Percentiles rank a stretch among this genome's conserved stretches.
These are phyloP conservation scores for Rhynchophorus ferrugineus DNA, from an alignment of 1,140 invertebrate genomes.

Conservation along the genomic window DNA sequence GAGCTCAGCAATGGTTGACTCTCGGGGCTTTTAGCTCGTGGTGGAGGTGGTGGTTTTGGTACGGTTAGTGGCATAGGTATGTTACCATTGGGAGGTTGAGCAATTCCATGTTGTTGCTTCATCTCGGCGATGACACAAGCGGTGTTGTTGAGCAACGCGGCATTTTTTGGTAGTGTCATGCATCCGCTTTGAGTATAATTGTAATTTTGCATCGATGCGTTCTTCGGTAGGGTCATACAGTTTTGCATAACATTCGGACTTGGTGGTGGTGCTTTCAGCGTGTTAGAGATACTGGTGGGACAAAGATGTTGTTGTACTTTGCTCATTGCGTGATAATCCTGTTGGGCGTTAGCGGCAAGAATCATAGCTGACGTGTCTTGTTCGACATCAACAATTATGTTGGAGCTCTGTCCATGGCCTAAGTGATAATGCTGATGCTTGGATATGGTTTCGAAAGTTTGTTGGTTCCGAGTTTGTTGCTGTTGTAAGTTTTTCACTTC, in stretches of 20 bases:
- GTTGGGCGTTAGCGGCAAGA: constrained; percentile 48
- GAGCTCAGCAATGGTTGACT: constrained; percentile 47
- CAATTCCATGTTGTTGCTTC: constrained; percentile 46
- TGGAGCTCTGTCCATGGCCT: constrained; percentile 58
- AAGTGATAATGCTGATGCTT: constrained; percentile 62
- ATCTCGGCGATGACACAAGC: constrained; percentile 48
- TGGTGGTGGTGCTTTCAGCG: constrained; percentile 49
- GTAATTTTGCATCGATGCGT: constrained; percentile 31
- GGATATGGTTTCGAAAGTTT: constrained; percentile 59
- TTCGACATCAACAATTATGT: constrained; percentile 73
- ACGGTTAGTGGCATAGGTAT: constrained; percentile 47
- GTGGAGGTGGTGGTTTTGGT: constrained; percentile 50
- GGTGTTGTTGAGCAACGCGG: constrained; percentile 48
- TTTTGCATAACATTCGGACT: constrained; percentile 53
- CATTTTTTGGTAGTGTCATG: constrained; percentile 52
- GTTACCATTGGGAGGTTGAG: constrained; percentile 48
- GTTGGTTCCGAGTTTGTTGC: constrained; percentile 60
- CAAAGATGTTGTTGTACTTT: constrained; percentile 50
- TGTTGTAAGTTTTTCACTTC: constrained; percentile 70
- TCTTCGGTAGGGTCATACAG: constrained; percentile 58
- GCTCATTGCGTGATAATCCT: constrained; percentile 36
- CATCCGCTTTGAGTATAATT: constrained; percentile 42
- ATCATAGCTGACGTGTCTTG: constrained; percentile 62
- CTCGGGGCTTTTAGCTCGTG: constrained; percentile 50
- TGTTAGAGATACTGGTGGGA: constrained; percentile 51